Conservation (phyloP, 1,140 invertebrate genomes). For the Platyscapa corneri region DNA sequence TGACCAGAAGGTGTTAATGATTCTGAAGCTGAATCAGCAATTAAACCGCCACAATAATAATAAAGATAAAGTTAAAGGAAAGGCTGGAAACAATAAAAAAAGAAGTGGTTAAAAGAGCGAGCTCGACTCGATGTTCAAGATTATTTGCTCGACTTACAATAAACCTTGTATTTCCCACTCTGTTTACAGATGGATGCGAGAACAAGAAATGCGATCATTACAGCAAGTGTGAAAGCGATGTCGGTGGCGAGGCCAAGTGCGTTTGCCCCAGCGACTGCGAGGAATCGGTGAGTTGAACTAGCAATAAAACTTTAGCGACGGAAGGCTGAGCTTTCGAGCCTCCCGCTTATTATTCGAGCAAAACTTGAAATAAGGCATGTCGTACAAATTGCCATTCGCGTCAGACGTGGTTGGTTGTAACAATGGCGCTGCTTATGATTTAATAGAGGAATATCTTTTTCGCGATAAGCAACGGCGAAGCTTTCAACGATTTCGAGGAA, state of each 20-base stretch:
- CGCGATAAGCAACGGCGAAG: no score
- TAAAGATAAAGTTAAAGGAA: neutral
- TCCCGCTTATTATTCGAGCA: neutral
- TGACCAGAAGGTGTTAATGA: no score
- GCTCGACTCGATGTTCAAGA: neutral
- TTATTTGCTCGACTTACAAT: neutral
- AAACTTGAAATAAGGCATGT: neutral
- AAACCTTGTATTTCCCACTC: slow-evolving; percentile 2
- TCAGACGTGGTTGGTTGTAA: no score
- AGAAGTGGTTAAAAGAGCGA: neutral
- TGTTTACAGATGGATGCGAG: slow-evolving; percentile 88
- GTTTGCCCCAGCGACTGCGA: slow-evolving; percentile 85
- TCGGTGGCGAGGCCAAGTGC: slow-evolving; percentile 83
- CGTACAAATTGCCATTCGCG: neutral
- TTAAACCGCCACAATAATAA: neutral
- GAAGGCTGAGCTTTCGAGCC: neutral
- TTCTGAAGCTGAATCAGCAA: neutral
- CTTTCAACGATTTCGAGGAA: no score
- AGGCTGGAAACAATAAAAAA: neutral
- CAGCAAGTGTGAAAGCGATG: slow-evolving; percentile 86
- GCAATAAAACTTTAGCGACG: neutral
- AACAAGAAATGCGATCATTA: slow-evolving; percentile 91
- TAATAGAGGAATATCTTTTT: no score
- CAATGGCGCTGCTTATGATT: no score
- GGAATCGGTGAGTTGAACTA: slow-evolving; percentile 77